Evolutionary conservation across 1,140 invertebrate genomes (phyloP).

Genomic region (Rhopalosiphum padi): DNA sequence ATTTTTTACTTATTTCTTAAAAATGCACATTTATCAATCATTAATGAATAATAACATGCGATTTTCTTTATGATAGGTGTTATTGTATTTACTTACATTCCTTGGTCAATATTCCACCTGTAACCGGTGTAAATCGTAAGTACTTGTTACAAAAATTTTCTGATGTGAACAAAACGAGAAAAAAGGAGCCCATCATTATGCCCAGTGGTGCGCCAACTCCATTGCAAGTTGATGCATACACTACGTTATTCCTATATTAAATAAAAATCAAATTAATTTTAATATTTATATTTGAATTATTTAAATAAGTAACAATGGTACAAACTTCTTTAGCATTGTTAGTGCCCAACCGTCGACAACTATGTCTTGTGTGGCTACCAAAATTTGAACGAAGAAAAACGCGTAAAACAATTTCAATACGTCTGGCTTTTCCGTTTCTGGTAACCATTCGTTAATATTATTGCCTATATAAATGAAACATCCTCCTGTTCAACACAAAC

Average conservation of each 20-base stretch:
- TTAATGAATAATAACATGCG: too few species aligned
- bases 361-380: conserved; percentile 98
- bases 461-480: background rate
- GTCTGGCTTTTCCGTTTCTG: conserved; percentile 63
- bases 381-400: conserved; percentile 75
- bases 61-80: too few species aligned
- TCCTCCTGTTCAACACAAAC: conserved; percentile 67
- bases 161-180: conserved; percentile 96
- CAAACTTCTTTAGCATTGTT: conserved; percentile 91
- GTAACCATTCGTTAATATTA: background rate
- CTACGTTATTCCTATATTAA: conserved; percentile 81
- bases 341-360: conserved; percentile 99
- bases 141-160: conserved; percentile 56
- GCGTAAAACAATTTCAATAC: conserved; percentile 87
- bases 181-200: conserved; percentile 94
- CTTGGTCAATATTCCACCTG: conserved; percentile 65
- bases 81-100: too few species aligned
- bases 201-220: conserved; percentile 98
- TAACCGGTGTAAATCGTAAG: conserved; percentile 68
- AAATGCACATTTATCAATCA: too few species aligned
- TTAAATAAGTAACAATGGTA: background rate
- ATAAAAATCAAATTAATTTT: background rate
- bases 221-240: conserved; percentile 98
- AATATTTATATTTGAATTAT: too few species aligned
- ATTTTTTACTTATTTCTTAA: too few species aligned